Percentiles rank a stretch among this genome's conserved stretches.
Conservation (phyloP, 1,140 invertebrate genomes). For the Neuroterus valhalla region DNA sequence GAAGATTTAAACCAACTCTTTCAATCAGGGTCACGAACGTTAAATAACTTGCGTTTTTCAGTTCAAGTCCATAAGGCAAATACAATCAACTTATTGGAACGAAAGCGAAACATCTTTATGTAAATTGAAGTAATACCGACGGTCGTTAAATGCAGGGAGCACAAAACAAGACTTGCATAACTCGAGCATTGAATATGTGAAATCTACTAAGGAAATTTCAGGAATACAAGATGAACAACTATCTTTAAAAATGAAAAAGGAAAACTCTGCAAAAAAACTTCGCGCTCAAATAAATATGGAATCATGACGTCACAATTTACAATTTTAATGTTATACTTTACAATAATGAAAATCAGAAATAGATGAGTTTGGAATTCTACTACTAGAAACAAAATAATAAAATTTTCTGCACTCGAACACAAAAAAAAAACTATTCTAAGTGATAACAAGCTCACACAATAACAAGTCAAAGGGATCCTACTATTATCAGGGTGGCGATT, state of each 20-base stretch:
- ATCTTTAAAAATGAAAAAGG: background rate
- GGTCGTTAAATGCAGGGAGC: background rate
- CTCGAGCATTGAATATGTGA: background rate
- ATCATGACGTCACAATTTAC: no score
- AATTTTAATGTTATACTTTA: no score
- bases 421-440: no score
- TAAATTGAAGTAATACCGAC: background rate
- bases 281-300: no score
- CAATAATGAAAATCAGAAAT: no score
- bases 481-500: no score
- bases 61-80: background rate
- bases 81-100: background rate
- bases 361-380: no score
- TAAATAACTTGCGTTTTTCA: background rate
- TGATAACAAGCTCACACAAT: no score
- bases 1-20: background rate
- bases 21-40: background rate
- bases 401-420: no score
- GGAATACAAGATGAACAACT: background rate
- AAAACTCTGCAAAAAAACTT: no score
- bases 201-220: background rate
- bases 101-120: conserved; percentile 3
- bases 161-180: background rate
- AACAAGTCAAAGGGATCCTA: no score
- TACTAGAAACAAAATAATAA: no score